Conservation (phyloP, 2,113 vertebrate species). For the Nyctibius bracteatus region DNA sequence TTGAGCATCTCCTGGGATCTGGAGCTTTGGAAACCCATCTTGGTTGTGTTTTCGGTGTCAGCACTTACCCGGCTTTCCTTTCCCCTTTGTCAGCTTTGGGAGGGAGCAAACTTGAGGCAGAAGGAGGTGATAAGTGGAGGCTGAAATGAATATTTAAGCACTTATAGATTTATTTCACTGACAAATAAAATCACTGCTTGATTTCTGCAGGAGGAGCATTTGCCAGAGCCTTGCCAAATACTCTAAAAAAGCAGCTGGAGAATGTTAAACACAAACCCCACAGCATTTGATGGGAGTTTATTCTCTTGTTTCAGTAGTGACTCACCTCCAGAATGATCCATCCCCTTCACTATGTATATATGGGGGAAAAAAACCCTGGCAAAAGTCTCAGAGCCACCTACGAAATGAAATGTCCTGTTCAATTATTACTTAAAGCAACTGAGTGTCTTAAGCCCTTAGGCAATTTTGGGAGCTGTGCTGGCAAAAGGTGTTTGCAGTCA, state of each 20-base stretch:
- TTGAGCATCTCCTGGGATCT: not conserved
- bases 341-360: not conserved
- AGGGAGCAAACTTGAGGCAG: not conserved
- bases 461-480: not conserved
- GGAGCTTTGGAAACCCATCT: not conserved
- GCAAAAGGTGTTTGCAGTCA: not conserved
- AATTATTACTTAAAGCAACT: not conserved
- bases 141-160: not conserved
- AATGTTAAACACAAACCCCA: not conserved
- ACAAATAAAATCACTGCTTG: not conserved
- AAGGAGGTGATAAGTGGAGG: not conserved
- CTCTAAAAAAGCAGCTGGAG: not conserved
- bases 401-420: not conserved
- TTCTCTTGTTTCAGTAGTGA: slow-evolving; percentile 48
- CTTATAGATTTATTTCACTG: slow-evolving; percentile 10
- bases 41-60: not conserved
- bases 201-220: slow-evolving; percentile 10
- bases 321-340: slow-evolving; percentile 33
- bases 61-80: not conserved
- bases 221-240: not conserved
- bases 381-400: not conserved
- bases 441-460: not conserved
- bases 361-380: not conserved
- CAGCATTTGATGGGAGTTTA: slow-evolving; percentile 9
- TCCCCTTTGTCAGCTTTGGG: not conserved